phyloP scores from a whole-genome alignment of 2,888 invertebrate genomes.

The Chromoteleia sp. region DNA sequence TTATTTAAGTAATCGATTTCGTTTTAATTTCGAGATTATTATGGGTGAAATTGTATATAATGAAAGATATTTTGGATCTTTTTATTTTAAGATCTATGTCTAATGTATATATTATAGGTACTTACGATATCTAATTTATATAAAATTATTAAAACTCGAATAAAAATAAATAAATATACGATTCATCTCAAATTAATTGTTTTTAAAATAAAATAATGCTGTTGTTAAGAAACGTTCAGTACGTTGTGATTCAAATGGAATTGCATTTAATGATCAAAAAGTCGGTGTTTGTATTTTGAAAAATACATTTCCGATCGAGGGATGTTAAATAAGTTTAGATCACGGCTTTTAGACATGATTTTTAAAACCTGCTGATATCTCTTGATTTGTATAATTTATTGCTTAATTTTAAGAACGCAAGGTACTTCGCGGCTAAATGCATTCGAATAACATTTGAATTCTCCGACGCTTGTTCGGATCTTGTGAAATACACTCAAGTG shows the following conservation, averaged over 20 bases:
- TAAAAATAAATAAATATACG: constrained; percentile 14
- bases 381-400: constrained; percentile 56
- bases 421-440: constrained; percentile 51
- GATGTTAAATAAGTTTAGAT: constrained; percentile 6
- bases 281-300: constrained; percentile 25
- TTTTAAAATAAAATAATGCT: not conserved
- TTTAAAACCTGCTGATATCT: constrained; percentile 19
- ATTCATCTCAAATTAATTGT: constrained; percentile 13
- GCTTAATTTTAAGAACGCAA: constrained; percentile 52
- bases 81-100: constrained; percentile 6
- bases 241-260: constrained; percentile 3
- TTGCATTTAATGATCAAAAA: constrained; percentile 42
- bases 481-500: constrained; percentile 51
- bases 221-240: not conserved
- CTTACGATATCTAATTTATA: constrained; percentile 35
- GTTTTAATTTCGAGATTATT: not conserved
- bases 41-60: constrained; percentile 33
- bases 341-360: not conserved
- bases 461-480: constrained; percentile 11
- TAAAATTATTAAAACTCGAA: constrained; percentile 14
- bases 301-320: constrained; percentile 50
- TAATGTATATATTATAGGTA: constrained; percentile 48
- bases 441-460: constrained; percentile 27
- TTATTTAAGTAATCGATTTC: not conserved
- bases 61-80: not conserved